Conservation (phyloP, 2,113 vertebrate genomes). For the Amphiprion percula region DNA sequence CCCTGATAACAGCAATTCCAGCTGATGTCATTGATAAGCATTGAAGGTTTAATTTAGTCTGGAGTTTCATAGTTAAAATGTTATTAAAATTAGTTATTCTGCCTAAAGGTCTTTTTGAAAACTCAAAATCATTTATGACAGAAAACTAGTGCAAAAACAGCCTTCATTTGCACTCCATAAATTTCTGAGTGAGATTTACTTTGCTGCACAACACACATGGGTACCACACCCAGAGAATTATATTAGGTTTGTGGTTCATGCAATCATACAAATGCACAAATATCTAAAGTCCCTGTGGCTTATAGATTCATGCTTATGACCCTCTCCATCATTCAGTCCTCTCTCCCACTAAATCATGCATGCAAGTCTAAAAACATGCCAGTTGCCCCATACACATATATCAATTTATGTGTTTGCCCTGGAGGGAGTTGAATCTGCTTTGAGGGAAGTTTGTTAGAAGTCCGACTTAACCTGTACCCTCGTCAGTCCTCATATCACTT, state of each 20-base stretch:
- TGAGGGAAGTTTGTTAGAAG: conserved; percentile 72
- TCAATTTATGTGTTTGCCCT: conserved; percentile 78
- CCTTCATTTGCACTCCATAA: conserved; percentile 39
- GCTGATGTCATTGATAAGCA: conserved; percentile 33
- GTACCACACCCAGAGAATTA: conserved; percentile 2
- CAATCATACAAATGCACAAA: conserved; percentile 59
- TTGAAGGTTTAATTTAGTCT: conserved; percentile 29
- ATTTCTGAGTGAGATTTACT: conserved; percentile 39
- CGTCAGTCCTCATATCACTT: conserved; percentile 35
- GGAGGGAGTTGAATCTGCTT: conserved; percentile 67
- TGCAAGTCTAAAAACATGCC: conserved; percentile 71
- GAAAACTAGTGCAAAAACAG: conserved; percentile 33
- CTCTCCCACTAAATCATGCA: conserved; percentile 74
- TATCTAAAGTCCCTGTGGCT: conserved; percentile 53
- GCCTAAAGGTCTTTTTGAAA: neutral
- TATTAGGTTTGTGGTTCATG: conserved; percentile 40
- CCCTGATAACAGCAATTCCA: conserved; percentile 25
- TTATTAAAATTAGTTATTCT: conserved; percentile 32
- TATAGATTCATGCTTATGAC: conserved; percentile 71
- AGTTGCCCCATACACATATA: conserved; percentile 57
- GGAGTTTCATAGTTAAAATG: conserved; percentile 35
- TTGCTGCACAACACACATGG: neutral
- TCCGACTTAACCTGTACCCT: conserved; percentile 57
- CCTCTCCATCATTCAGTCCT: conserved; percentile 66
- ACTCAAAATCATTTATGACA: conserved; percentile 5